Evolutionary conservation across 2,113 vertebrate genomes (phyloP), one percentile per base, ranked within the genome.

Genomic region (Rhinogobius similis): DNA sequence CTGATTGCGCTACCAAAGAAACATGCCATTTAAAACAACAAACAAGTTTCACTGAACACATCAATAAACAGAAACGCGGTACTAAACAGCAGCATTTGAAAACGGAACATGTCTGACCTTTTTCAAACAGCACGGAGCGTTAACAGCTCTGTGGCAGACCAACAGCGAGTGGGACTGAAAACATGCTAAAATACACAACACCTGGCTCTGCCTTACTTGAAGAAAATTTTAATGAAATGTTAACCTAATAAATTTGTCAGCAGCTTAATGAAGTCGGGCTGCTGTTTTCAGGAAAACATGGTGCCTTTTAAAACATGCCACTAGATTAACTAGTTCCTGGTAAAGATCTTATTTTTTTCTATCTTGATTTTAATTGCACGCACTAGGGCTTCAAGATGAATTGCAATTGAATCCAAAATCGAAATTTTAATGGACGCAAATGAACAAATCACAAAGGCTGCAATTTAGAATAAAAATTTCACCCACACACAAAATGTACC

Each of bases 1-100:
- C 14, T 29, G 55, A 29, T 58, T 11, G 16, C 26, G 12, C 14
- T 29, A 29, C 55, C 55, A 58, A 58, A 14, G 24, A 1, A 27
- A 29, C 55, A 38, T n/a, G 29, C 58, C 58, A 38, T 61, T 38
- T 38, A 21, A 61, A 61, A 61, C 29, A 61, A 32, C 58, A 61
- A 61, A 36, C 58, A 61, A 21, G 29, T 61, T 38, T 36, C 58
- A 36, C 29, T 36, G 29, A 61, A 61, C 29, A 20, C 58, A 4
- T 61, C 58, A 36, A 36, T 61, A n/a, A 21, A 26, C 58, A 36
- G 38, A 61, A 61, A 36, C 18, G n/a, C 20, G 29, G 29, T 38
- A n/a, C 29, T 11, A 36, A 38, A 20, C 58, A 38, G 29, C 18
- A n/a, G 7, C 58, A 61, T 21, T 61, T 36, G 20, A 21, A 61